A percentile compares a stretch with the other conserved stretches of the same genome.
Evolutionary conservation across 2,113 vertebrate species (phyloP).

Genomic region (Falco punctatus): DNA sequence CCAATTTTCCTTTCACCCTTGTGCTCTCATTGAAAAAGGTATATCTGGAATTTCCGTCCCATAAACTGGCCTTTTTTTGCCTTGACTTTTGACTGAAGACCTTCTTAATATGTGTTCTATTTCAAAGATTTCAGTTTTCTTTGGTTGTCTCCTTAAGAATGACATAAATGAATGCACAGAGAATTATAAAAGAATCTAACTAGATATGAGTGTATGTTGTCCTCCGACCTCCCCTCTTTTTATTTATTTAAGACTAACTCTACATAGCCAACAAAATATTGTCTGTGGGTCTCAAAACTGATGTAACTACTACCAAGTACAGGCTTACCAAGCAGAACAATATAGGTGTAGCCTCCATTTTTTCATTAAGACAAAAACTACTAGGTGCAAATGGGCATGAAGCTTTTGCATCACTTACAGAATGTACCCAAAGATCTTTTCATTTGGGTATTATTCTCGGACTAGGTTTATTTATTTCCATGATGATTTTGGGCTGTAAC

Average conservation of each 20-base stretch:
- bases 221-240: not conserved
- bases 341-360: not conserved
- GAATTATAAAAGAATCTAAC: not conserved
- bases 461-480: not conserved
- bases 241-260: not conserved
- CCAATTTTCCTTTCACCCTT: not conserved
- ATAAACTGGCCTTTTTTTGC: not conserved
- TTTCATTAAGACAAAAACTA: not conserved
- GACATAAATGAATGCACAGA: not conserved
- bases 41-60: not conserved
- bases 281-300: not conserved
- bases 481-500: not conserved
- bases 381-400: not conserved
- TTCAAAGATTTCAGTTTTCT: not conserved
- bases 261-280: not conserved
- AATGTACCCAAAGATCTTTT: not conserved
- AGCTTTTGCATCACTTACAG: not conserved
- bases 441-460: not conserved
- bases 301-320: not conserved
- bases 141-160: not conserved
- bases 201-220: not conserved
- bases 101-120: not conserved
- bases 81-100: slow-evolving; percentile 5
- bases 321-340: not conserved
- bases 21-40: not conserved